Evolutionary conservation across 64 coral and sea anemone species (phyloP), one percentile per base, ranked within the genome.

Genomic region (Acropora tenuis): DNA sequence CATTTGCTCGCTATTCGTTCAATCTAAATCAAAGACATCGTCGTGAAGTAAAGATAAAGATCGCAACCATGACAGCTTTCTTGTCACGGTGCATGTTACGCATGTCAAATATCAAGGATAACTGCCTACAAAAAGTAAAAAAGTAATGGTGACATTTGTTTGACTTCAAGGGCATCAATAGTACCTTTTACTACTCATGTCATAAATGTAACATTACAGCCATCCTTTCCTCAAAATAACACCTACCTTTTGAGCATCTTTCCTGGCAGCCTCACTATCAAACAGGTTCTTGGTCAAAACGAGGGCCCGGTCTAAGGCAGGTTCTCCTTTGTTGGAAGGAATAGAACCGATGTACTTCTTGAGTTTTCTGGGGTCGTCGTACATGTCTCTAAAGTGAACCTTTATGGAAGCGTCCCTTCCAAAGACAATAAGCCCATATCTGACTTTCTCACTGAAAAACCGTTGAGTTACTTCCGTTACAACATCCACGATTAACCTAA

Each of bases 391-490:
- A 17, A 97, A 83, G 2, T 85, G 72, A 18, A 94, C 67, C 84
- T 88, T 88, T 63, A 77, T 75, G 30, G 75, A 82, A 17, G 88
- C 95, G 49, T 48, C 87, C 76, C 76, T 79, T n/a, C 92, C 95
- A 59, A 91, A 97, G 4, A 97, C 69, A 74, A 97, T 79, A 78
- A 97, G 82, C 48, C 95, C 95, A 87, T 97, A 97, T n/a, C 67
- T 74, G 55, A 97, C 87, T 41, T 80, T 72, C 3, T 82, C 77
- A 2, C 71, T 93, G 11, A 89, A 89, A 83, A 94, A 97, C 78
- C 86, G 87, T 17, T 89, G 44, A 46, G 93, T 83, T 71, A 90
- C 65, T 50, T 85, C 84, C 55, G 77, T 88, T 8, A 97, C 89
- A 72, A 90, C 90, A 17, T 97, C 92, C 74, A 90, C 89, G 16